Conservation (phyloP, 2,888 invertebrate species). For the Hylaea fasciaria region DNA sequence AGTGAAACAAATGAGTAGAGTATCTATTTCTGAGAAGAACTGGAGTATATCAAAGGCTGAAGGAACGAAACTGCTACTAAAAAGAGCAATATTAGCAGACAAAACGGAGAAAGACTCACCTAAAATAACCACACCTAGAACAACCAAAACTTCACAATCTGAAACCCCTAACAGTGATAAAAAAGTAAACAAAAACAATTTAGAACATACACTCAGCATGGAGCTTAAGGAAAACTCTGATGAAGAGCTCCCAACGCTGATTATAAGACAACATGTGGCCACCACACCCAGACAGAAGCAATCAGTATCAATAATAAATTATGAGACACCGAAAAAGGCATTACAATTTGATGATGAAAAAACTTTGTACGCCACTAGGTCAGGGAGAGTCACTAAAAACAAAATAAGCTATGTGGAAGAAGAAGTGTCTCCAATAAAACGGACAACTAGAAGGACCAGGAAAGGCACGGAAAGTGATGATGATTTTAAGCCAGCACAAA, state of each 20-base stretch:
- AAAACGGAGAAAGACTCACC: constrained; percentile 72
- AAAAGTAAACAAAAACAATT: constrained; percentile 55
- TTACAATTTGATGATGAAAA: constrained; percentile 65
- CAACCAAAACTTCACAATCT: constrained; percentile 50
- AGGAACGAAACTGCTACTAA: constrained; percentile 75
- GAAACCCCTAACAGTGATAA: constrained; percentile 64
- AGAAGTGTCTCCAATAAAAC: constrained; percentile 60
- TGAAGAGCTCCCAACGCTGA: constrained; percentile 74
- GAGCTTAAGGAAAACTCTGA: constrained; percentile 75
- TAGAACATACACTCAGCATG: constrained; percentile 70
- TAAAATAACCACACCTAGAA: constrained; percentile 59
- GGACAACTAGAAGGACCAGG: constrained; percentile 58
- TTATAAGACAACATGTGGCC: constrained; percentile 67
- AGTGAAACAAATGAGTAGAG: constrained; percentile 69
- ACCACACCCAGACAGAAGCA: constrained; percentile 70
- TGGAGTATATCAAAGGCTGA: constrained; percentile 79
- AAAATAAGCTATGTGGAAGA: constrained; percentile 63
- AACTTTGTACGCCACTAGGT: constrained; percentile 56
- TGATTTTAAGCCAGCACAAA: constrained; percentile 46
- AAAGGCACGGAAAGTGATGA: constrained; percentile 36
- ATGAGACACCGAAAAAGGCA: constrained; percentile 70
- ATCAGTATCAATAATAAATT: constrained; percentile 56
- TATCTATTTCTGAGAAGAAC: constrained; percentile 71
- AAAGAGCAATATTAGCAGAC: constrained; percentile 77
- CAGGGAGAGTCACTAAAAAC: constrained; percentile 59